phyloP scores from a whole-genome alignment of 2,113 vertebrate genomes.

The Microtus oregoni region DNA sequence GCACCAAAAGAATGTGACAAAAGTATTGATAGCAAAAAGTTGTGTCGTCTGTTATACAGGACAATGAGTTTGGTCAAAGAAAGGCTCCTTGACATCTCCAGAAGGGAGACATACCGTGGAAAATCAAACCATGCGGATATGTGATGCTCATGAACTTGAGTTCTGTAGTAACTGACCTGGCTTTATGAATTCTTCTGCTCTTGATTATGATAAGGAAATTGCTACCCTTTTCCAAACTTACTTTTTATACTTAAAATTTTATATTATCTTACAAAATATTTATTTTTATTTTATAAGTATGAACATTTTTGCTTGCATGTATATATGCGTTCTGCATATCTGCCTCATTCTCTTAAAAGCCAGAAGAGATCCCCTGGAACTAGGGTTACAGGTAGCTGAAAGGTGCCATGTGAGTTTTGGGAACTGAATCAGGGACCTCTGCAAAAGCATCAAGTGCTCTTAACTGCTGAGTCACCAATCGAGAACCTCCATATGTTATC shows the following conservation, averaged over 20 bases:
- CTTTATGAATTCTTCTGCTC: neutral
- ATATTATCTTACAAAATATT: neutral
- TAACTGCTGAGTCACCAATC: neutral
- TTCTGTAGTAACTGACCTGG: neutral
- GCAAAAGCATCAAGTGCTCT: neutral
- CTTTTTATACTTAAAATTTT: neutral
- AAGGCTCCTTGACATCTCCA: neutral
- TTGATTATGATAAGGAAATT: neutral
- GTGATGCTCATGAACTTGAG: neutral
- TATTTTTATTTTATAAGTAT: neutral
- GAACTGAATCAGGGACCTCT: neutral
- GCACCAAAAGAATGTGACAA: neutral
- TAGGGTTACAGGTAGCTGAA: neutral
- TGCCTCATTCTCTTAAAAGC: neutral
- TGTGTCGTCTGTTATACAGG: too few species aligned
- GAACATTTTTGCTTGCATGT: neutral
- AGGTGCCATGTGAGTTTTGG: neutral
- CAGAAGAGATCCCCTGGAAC: neutral
- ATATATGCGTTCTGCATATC: neutral
- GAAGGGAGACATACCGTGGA: neutral
- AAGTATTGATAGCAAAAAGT: neutral
- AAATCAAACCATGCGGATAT: neutral
- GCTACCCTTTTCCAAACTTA: neutral
- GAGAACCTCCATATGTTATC: neutral
- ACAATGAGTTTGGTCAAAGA: neutral